phyloP scores from a whole-genome alignment of 2,888 invertebrate species.

The Drosophila dives region DNA sequence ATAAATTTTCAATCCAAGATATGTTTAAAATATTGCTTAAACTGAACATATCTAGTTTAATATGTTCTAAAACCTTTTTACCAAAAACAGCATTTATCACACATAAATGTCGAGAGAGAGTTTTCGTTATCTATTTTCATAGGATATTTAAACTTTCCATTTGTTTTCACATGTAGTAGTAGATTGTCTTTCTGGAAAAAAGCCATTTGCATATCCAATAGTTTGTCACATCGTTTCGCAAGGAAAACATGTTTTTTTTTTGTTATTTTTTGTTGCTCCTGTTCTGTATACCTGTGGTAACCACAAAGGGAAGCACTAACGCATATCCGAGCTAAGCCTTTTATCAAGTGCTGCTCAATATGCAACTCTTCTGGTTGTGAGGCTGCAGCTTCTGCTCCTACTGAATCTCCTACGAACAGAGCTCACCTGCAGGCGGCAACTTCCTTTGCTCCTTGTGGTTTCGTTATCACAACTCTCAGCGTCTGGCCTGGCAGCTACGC shows the following conservation, averaged over 20 bases:
- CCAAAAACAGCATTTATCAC: slow-evolving; percentile 2
- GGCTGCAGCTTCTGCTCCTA: slow-evolving; percentile 19
- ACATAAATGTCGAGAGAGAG: slow-evolving; percentile 28
- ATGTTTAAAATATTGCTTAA: not conserved
- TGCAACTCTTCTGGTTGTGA: slow-evolving; percentile 48
- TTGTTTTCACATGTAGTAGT: slow-evolving; percentile 48
- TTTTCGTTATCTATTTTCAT: slow-evolving; percentile 9
- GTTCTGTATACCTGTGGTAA: slow-evolving; percentile 20
- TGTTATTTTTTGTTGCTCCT: slow-evolving; percentile 9
- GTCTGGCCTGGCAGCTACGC: slow-evolving; percentile 76
- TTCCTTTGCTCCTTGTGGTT: slow-evolving; percentile 64
- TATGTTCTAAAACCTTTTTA: not conserved
- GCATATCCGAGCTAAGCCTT: slow-evolving; percentile 73
- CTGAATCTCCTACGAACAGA: slow-evolving; percentile 34
- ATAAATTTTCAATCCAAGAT: not conserved
- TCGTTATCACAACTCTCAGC: slow-evolving; percentile 76
- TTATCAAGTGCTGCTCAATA: slow-evolving; percentile 78
- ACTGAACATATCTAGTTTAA: no score
- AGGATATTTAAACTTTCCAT: slow-evolving; percentile 40
- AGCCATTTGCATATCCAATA: slow-evolving; percentile 67
- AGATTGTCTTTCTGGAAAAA: slow-evolving; percentile 43
- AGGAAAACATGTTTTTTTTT: slow-evolving; percentile 61
- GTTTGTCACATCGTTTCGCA: slow-evolving; percentile 67
- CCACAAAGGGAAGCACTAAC: slow-evolving; percentile 63
- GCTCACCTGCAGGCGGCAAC: slow-evolving; percentile 43